These are phyloP conservation scores for Eptatretus atami DNA, from an alignment of 2,797 vertebrate species.

Conservation along the genomic window DNA sequence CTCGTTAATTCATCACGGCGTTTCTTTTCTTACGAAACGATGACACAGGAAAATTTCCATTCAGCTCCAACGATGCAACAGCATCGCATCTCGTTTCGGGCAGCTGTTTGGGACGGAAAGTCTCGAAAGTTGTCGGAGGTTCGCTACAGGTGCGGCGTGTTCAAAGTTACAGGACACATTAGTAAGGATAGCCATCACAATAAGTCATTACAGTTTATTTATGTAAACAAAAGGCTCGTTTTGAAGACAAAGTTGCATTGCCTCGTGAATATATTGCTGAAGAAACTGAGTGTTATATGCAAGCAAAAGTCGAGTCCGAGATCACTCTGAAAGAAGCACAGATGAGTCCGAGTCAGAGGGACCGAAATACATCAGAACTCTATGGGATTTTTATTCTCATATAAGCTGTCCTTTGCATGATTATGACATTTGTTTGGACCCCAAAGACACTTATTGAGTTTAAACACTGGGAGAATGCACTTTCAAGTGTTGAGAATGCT, in stretches of 20 bases:
- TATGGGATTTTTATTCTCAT: constrained; percentile 40
- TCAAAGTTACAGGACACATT: constrained; percentile 38
- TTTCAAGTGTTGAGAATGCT: constrained; percentile 40
- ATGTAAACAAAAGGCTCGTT: constrained; percentile 47
- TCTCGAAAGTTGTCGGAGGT: constrained; percentile 48
- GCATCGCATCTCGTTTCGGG: constrained; percentile 38
- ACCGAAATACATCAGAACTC: constrained; percentile 20
- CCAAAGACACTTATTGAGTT: constrained; percentile 80
- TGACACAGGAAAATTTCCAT: constrained; percentile 35
- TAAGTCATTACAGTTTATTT: constrained; percentile 54
- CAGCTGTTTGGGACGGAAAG: constrained; percentile 41
- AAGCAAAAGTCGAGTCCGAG: constrained; percentile 19
- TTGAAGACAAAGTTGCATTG: constrained; percentile 62
- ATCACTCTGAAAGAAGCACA: background rate
- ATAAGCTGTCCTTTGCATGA: constrained; percentile 39
- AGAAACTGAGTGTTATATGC: constrained; percentile 27
- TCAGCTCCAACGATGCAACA: constrained; percentile 47
- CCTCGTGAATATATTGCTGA: constrained; percentile 42
- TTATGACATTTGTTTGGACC: constrained; percentile 67
- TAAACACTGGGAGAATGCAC: constrained; percentile 43
- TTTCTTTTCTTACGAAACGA: constrained; percentile 69
- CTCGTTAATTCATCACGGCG: constrained; percentile 43
- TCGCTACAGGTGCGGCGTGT: constrained; percentile 14
- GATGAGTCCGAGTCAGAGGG: background rate
- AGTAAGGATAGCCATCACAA: constrained; percentile 65